Conservation (phyloP, 92 coral and sea anemone species). For the Parazoanthus atlanticus region DNA sequence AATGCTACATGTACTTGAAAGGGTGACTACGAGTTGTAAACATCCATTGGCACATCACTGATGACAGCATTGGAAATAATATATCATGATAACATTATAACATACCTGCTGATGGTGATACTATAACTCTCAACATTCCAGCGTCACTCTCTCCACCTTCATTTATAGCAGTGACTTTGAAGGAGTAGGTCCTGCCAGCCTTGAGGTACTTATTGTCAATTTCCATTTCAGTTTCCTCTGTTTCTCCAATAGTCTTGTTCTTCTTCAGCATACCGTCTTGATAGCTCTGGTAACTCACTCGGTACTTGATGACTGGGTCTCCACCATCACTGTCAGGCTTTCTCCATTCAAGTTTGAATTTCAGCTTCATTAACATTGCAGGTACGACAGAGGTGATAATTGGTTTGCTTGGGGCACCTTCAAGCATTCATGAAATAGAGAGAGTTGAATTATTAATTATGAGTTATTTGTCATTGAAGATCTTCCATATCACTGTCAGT, state of each 20-base stretch:
- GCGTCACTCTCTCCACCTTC: constrained; percentile 30
- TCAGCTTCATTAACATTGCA: neutral
- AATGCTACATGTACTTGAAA: no score
- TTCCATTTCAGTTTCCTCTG: constrained; percentile 15
- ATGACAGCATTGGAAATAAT: no score
- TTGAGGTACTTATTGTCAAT: neutral
- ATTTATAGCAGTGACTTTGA: constrained; percentile 27
- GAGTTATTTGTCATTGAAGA: neutral
- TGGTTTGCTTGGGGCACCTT: constrained; percentile 37
- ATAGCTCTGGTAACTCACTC: constrained; percentile 14
- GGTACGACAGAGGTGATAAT: neutral
- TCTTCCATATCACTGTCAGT: neutral
- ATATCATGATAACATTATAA: neutral
- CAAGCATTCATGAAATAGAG: neutral
- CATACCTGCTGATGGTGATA: constrained; percentile 23
- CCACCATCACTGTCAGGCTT: constrained; percentile 26
- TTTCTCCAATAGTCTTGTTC: constrained; percentile 13
- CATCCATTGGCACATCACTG: neutral
- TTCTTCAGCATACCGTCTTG: neutral
- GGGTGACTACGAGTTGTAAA: neutral
- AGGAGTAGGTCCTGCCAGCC: constrained; percentile 21
- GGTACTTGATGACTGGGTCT: constrained; percentile 14
- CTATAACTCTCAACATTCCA: neutral
- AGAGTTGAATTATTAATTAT: neutral
- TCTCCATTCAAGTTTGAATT: constrained; percentile 18